These are phyloP conservation scores for Cyrtodaria siliqua DNA, from an alignment of 2,888 invertebrate genomes.

Conservation along the genomic window DNA sequence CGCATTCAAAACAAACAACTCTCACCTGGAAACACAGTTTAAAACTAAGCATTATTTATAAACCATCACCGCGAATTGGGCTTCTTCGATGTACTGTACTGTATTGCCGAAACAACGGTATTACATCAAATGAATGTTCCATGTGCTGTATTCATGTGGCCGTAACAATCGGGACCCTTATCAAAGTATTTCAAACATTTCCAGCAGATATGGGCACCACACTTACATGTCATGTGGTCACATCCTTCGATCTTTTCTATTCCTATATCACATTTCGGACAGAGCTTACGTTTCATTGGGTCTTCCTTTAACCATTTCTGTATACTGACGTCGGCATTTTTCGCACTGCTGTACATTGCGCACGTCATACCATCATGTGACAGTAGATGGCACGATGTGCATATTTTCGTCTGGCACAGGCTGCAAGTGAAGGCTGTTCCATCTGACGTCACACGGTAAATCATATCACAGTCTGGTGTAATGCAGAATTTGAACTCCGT, in stretches of 20 bases:
- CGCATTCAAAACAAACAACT: too few species aligned
- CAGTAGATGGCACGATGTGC: conserved; percentile 75
- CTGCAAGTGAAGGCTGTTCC: conserved; percentile 67
- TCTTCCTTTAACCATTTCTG: conserved; percentile 69
- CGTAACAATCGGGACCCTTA: conserved; percentile 66
- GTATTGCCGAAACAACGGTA: too few species aligned
- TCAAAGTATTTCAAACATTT: conserved; percentile 69
- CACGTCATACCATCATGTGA: conserved; percentile 79
- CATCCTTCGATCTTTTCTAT: conserved; percentile 82
- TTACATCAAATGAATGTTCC: conserved; percentile 57
- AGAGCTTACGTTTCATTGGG: conserved; percentile 66
- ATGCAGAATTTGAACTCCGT: conserved; percentile 72
- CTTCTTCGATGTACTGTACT: too few species aligned
- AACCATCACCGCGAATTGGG: too few species aligned
- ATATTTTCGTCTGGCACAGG: conserved; percentile 68
- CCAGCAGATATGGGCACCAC: conserved; percentile 80
- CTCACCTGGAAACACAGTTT: too few species aligned
- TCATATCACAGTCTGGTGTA: conserved; percentile 79
- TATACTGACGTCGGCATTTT: conserved; percentile 54
- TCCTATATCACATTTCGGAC: conserved; percentile 74
- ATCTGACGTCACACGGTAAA: conserved; percentile 71
- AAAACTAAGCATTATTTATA: too few species aligned
- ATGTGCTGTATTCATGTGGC: conserved; percentile 69
- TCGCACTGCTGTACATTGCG: conserved; percentile 63
- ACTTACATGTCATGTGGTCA: conserved; percentile 78